Evolutionary conservation across 2,797 vertebrate species (phyloP), one percentile per base, ranked within the genome.

Genomic region (Hoplostethus mediterraneus): DNA sequence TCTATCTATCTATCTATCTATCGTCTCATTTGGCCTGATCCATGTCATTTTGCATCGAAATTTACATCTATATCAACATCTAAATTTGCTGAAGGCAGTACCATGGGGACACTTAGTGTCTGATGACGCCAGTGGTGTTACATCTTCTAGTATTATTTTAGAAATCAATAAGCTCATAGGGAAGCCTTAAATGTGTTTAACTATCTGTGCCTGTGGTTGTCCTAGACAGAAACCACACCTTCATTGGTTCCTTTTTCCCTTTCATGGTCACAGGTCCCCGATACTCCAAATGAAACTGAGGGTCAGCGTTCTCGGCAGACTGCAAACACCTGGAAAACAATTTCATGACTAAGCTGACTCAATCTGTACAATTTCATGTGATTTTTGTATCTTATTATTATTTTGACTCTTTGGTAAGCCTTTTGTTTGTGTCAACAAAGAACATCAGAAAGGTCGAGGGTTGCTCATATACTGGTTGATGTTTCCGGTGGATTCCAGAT

Each of bases 241-340:
- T 96, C 98, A 99, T 99, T 11, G 98, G 98, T 7, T 99, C 98
- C 88, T 97, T 99, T 92, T 98, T 99, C 56, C 98, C 98, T 93
- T 99, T 99, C 98, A 99, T 99, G 88, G 95, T 95, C 86, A 99
- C 71, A 0, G 97, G 98, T 63, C 98, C 98, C 80, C 98, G 94
- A 82, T 98, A 96, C 77, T 97, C 95, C 92, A 99, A 77, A 47
- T 96, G 93, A 85, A 99, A 99, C 79, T 99, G 97, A 61, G 96
- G 95, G 84, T 99, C 97, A 6, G 97, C 95, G 36, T 99, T 99
- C 90, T 99, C 98, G 13, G 95, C 91, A 51, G 96, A 95, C 96
- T 98, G 97, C 82, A 99, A 94, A 94, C 98, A 99, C 81, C 98
- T 99, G 85, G 42, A 84, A 78, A 5, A 67, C 42, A 76, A 47